phyloP scores from a whole-genome alignment of 2,888 invertebrate genomes.

The Exocentrus adspersus region DNA sequence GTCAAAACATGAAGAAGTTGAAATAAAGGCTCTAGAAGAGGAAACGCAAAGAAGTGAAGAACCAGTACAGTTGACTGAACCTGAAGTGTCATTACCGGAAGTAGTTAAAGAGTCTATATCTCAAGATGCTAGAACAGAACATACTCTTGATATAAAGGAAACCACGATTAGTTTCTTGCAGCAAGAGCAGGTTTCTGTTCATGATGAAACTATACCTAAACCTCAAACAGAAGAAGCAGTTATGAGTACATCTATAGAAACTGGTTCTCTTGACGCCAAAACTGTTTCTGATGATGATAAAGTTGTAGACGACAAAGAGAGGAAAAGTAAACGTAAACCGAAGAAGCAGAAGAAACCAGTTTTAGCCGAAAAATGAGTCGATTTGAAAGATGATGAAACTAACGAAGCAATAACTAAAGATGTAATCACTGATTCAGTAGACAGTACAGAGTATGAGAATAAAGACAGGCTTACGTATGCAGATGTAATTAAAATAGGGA shows the following conservation, averaged over 20 bases:
- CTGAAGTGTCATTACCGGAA: background rate
- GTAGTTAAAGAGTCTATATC: background rate
- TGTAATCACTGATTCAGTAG: background rate
- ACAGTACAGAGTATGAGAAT: constrained; percentile 9
- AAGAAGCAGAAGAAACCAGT: constrained; percentile 12
- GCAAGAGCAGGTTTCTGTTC: background rate
- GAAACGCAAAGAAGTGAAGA: background rate
- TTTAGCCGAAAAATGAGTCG: background rate
- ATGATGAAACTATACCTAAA: background rate
- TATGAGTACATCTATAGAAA: background rate
- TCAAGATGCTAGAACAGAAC: background rate
- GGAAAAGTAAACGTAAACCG: constrained; percentile 8
- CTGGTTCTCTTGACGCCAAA: background rate
- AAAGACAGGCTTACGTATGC: constrained; percentile 44
- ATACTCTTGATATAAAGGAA: background rate
- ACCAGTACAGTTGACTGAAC: background rate
- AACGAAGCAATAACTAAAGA: background rate
- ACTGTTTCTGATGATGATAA: background rate
- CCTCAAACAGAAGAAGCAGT: background rate
- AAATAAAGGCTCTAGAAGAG: background rate
- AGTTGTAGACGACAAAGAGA: background rate
- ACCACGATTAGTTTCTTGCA: background rate
- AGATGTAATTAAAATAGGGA: constrained; percentile 44
- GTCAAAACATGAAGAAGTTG: background rate
- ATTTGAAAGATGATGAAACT: background rate